A percentile compares a stretch with the other conserved stretches of the same genome.
These are phyloP conservation scores for Isichthys henryi DNA, from an alignment of 2,113 vertebrate genomes.

Conservation along the genomic window DNA sequence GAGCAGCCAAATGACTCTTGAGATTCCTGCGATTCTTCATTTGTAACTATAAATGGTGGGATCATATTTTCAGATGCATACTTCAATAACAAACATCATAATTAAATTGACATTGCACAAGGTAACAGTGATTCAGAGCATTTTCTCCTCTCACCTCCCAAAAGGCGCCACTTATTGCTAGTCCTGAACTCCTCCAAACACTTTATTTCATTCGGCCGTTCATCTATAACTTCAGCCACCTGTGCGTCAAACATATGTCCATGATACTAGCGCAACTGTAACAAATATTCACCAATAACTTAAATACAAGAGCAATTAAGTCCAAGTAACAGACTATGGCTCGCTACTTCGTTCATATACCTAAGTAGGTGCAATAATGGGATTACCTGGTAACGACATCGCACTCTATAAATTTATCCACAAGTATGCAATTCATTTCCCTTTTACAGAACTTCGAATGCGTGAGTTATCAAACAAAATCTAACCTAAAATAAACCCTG, in stretches of 20 bases:
- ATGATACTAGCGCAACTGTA: neutral
- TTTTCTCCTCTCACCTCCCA: slow-evolving; percentile 69
- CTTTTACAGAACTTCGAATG: neutral
- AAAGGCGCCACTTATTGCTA: slow-evolving; percentile 78
- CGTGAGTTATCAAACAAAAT: neutral
- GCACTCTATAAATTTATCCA: neutral
- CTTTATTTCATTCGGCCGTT: slow-evolving; percentile 83
- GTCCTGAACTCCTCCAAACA: slow-evolving; percentile 79
- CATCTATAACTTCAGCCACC: slow-evolving; percentile 89
- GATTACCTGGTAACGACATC: neutral
- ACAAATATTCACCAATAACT: neutral
- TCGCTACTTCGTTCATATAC: neutral
- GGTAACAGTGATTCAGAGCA: neutral
- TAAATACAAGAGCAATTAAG: neutral
- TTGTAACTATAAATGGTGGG: slow-evolving; percentile 37
- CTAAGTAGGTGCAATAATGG: neutral
- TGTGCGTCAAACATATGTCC: slow-evolving; percentile 26
- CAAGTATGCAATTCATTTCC: neutral
- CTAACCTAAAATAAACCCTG: neutral
- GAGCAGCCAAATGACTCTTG: slow-evolving; percentile 1
- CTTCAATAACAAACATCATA: neutral
- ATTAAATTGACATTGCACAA: neutral
- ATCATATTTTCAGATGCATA: neutral
- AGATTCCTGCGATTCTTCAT: slow-evolving; percentile 30
- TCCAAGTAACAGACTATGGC: neutral